These are phyloP conservation scores for Urocyon cinereoargenteus DNA, from an alignment of 2,797 vertebrate species.

Conservation along the genomic window DNA sequence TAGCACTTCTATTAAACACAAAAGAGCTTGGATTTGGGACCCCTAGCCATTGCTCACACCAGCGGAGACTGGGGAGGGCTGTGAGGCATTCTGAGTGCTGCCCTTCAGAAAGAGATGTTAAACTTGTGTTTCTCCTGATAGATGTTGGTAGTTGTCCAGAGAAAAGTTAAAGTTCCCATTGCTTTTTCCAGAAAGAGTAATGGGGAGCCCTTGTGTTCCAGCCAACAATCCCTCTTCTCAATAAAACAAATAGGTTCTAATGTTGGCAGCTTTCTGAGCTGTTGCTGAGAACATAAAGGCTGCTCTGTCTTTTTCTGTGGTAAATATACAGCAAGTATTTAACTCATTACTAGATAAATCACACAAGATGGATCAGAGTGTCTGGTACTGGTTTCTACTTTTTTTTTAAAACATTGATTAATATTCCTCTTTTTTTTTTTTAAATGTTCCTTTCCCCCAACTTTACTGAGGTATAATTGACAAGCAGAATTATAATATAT, in stretches of 20 bases:
- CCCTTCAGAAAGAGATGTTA: constrained; percentile 74
- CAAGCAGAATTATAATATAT: background rate
- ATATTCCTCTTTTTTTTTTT: background rate
- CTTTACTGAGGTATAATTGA: background rate
- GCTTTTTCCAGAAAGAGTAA: constrained; percentile 83
- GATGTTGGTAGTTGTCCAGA: constrained; percentile 80
- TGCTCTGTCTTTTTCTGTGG: constrained; percentile 73
- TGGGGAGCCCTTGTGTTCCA: constrained; percentile 77
- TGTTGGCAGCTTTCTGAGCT: constrained; percentile 75
- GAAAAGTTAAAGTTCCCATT: constrained; percentile 79
- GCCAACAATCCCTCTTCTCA: constrained; percentile 83
- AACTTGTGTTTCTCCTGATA: constrained; percentile 70
- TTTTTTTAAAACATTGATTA: constrained; percentile 20
- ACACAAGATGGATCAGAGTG: constrained; percentile 6
- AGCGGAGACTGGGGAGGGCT: background rate
- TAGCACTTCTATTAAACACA: background rate
- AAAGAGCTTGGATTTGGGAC: constrained; percentile 34
- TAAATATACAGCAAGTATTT: constrained; percentile 76
- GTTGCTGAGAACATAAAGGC: constrained; percentile 78
- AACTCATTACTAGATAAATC: constrained; percentile 80
- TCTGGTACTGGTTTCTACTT: background rate
- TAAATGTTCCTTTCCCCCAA: background rate
- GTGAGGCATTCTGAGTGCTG: constrained; percentile 42
- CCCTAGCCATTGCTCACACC: background rate
- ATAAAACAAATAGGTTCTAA: constrained; percentile 82